These are phyloP conservation scores for Cephus rjabovi DNA, from an alignment of 2,888 invertebrate species.

Conservation along the genomic window DNA sequence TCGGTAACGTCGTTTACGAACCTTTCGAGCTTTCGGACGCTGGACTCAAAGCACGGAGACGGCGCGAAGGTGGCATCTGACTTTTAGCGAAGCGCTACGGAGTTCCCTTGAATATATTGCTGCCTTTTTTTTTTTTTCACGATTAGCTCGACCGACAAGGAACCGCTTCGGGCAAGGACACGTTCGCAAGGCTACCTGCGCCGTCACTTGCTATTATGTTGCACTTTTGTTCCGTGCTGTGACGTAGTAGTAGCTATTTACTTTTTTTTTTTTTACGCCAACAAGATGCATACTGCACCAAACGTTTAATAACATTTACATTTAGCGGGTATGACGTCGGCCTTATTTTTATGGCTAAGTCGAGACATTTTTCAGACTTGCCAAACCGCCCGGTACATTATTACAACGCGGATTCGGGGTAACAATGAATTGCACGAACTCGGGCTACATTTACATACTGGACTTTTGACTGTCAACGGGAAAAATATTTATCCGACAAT, in stretches of 20 bases:
- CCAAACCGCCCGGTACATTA: not conserved
- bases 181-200: constrained; percentile 18
- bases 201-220: constrained; percentile 25
- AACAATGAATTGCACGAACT: not conserved
- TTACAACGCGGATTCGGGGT: not conserved
- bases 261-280: not conserved
- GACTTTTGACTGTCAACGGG: constrained; percentile 2
- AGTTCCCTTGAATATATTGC: not conserved
- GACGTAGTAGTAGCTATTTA: not conserved
- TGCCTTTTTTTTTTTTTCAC: not conserved
- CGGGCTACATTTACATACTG: not conserved
- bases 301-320: not conserved
- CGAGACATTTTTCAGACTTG: not conserved
- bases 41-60: not conserved
- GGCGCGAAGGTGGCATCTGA: not conserved
- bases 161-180: constrained; percentile 39
- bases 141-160: constrained; percentile 16
- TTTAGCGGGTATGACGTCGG: not conserved
- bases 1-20: not conserved
- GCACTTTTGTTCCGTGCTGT: constrained; percentile 1
- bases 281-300: not conserved
- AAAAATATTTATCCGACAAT: constrained; percentile 6
- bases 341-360: not conserved
- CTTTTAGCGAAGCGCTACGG: not conserved
- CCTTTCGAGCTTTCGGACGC: not conserved